phyloP scores from a whole-genome alignment of 1,140 invertebrate genomes.

The Chlorops oryzae region DNA sequence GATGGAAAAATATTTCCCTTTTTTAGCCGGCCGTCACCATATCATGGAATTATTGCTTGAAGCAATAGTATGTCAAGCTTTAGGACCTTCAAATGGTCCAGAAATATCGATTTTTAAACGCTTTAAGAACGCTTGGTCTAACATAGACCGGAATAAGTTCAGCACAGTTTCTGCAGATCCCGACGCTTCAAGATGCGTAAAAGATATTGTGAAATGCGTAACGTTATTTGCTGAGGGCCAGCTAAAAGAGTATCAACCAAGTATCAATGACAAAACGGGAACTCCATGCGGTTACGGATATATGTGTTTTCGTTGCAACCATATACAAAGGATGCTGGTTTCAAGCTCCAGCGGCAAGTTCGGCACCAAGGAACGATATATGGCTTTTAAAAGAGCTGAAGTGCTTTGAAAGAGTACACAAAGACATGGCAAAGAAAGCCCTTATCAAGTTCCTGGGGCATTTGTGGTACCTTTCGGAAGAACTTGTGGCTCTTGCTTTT shows the following conservation, averaged over 20 bases:
- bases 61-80: too few species aligned
- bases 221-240: not conserved
- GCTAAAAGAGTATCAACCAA: not conserved
- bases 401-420: not conserved
- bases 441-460: not conserved
- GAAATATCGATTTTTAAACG: not conserved
- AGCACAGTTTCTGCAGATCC: not conserved
- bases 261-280: not conserved
- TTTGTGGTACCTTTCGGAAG: not conserved
- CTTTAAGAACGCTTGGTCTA: not conserved
- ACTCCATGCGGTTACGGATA: not conserved
- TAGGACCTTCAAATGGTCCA: too few species aligned
- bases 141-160: not conserved
- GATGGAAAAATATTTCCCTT: too few species aligned
- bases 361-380: not conserved
- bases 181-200: slow-evolving; percentile 3
- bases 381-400: not conserved
- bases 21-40: too few species aligned
- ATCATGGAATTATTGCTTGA: slow-evolving; percentile 2
- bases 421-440: not conserved
- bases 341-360: not conserved
- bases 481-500: not conserved
- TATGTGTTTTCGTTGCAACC: not conserved
- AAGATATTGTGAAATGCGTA: not conserved
- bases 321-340: slow-evolving; percentile 1